Evolutionary conservation across 2,888 invertebrate species (phyloP).

Genomic region (Creontiades dilutus): DNA sequence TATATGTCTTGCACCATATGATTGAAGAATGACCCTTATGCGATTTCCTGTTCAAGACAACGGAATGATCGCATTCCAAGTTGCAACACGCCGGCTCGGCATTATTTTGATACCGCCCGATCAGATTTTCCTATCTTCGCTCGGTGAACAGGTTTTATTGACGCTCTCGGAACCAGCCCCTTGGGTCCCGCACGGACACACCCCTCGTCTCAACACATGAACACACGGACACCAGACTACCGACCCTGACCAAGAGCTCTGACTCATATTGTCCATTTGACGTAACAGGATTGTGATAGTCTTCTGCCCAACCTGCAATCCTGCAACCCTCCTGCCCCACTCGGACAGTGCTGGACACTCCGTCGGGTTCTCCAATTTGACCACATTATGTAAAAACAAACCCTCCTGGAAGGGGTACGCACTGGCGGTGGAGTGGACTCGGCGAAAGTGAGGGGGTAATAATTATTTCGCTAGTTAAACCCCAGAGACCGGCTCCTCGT

Average conservation of each 20-base stretch:
- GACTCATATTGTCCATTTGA: conserved; percentile 19
- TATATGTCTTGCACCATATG: too few relatives aligned
- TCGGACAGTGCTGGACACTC: conserved; percentile 5
- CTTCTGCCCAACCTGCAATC: background rate
- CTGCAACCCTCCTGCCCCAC: background rate
- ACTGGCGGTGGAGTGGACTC: background rate
- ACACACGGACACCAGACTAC: too few relatives aligned
- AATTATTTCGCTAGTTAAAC: conserved; percentile 39
- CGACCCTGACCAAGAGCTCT: conserved; percentile 14
- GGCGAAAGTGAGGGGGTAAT: conserved; percentile 28
- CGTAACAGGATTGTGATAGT: background rate
- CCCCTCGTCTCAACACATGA: too few relatives aligned
- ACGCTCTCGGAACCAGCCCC: background rate
- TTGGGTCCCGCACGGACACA: background rate
- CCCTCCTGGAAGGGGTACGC: background rate
- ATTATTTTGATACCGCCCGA: background rate
- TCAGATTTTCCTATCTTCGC: background rate
- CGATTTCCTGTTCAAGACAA: background rate
- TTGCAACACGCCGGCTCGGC: background rate
- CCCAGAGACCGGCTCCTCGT: conserved; percentile 19
- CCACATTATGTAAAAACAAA: conserved; percentile 42
- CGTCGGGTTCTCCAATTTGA: background rate
- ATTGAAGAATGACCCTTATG: background rate
- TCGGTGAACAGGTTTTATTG: background rate
- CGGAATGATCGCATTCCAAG: background rate